These are phyloP conservation scores for Drosophila ananassae DNA, from an alignment of 1,140 invertebrate species.

Conservation along the genomic window DNA sequence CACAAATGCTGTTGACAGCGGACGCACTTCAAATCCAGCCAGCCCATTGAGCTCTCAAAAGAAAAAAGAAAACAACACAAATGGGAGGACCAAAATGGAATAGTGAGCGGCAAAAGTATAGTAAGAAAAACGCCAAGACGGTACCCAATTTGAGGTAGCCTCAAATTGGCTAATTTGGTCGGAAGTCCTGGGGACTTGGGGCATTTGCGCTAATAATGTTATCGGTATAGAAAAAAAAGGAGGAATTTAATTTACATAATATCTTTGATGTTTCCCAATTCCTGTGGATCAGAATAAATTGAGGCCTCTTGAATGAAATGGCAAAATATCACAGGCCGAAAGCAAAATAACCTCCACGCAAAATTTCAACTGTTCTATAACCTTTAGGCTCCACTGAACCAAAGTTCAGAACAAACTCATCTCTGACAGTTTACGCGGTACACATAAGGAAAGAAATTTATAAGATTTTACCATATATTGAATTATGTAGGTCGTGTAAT, in stretches of 20 bases:
- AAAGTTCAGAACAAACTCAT: no score
- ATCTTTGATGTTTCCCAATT: slow-evolving; percentile 7
- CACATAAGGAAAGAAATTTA: no score
- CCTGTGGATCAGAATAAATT: slow-evolving; percentile 32
- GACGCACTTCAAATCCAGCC: slow-evolving; percentile 54
- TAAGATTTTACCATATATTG: no score
- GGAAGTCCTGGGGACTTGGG: slow-evolving; percentile 23
- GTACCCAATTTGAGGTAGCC: slow-evolving; percentile 39
- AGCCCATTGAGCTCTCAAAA: slow-evolving; percentile 47
- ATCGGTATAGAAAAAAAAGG: slow-evolving; percentile 70
- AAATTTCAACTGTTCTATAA: no score
- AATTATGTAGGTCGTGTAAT: no score
- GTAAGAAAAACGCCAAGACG: slow-evolving; percentile 33
- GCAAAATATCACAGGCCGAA: no score
- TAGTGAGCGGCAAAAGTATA: background rate
- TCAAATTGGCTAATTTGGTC: slow-evolving; percentile 71
- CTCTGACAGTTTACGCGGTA: no score
- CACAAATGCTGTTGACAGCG: slow-evolving; percentile 80
- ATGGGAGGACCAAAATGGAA: slow-evolving; percentile 15
- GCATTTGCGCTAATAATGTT: slow-evolving; percentile 79
- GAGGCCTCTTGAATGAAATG: no score
- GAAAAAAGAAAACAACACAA: slow-evolving; percentile 9
- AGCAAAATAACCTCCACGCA: no score
- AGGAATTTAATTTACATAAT: slow-evolving; percentile 50
- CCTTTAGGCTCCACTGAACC: no score